A percentile compares a stretch with the other conserved stretches of the same genome.
These are phyloP conservation scores for Mythimna loreyi DNA, from an alignment of 2,888 invertebrate genomes.

Conservation along the genomic window DNA sequence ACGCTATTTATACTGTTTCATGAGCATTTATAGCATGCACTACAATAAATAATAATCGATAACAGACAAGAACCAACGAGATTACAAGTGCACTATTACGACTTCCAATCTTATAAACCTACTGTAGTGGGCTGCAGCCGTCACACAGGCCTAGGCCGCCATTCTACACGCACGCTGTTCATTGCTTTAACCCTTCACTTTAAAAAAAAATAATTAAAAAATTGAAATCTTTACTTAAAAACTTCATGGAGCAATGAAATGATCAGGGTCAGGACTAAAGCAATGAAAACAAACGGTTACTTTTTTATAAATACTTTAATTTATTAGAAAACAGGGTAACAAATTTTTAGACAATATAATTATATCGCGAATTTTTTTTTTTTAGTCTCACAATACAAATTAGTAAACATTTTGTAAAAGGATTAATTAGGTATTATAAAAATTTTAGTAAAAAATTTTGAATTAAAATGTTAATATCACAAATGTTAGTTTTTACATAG, in stretches of 20 bases:
- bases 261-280: constrained; percentile 83
- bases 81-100: constrained; percentile 68
- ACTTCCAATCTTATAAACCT: constrained; percentile 68
- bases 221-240: constrained; percentile 38
- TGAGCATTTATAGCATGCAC: constrained; percentile 49
- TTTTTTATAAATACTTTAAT: constrained; percentile 80
- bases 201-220: constrained; percentile 50
- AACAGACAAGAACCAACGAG: constrained; percentile 68
- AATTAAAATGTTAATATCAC: constrained; percentile 65
- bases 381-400: constrained; percentile 61
- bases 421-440: constrained; percentile 51
- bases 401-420: constrained; percentile 55
- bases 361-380: constrained; percentile 51
- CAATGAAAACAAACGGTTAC: constrained; percentile 85
- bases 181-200: constrained; percentile 87
- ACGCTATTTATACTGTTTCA: constrained; percentile 49
- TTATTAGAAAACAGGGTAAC: constrained; percentile 71
- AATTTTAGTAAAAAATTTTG: constrained; percentile 43
- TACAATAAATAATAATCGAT: constrained; percentile 62
- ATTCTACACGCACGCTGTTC: constrained; percentile 72
- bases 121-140: constrained; percentile 36
- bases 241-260: constrained; percentile 55
- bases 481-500: constrained; percentile 61
- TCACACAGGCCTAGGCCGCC: constrained; percentile 51
- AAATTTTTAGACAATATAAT: constrained; percentile 59